Conservation (phyloP, 1,140 invertebrate species). For the Nylanderia fulva region DNA sequence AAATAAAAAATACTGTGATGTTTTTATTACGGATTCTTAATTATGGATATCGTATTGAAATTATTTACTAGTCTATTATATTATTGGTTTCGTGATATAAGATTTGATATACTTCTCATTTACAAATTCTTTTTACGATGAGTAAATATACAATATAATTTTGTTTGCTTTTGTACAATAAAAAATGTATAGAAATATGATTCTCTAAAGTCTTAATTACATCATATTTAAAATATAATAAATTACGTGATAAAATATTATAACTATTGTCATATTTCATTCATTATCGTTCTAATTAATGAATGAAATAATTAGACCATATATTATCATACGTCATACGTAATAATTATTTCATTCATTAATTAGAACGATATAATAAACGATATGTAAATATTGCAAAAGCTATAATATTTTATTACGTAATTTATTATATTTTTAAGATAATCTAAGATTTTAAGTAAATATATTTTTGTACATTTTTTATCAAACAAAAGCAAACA, state of each 20-base stretch:
- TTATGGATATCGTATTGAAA: too few relatives aligned
- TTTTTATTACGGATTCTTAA: too few relatives aligned
- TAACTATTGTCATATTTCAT: neutral
- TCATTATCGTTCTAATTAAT: neutral
- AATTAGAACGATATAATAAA: neutral
- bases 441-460: too few relatives aligned
- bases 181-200: neutral
- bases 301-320: neutral
- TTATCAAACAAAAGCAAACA: neutral
- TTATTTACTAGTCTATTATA: too few relatives aligned
- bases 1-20: too few relatives aligned
- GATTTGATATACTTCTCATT: slow-evolving; percentile 43
- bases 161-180: neutral
- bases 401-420: neutral
- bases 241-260: neutral
- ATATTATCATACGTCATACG: too few relatives aligned
- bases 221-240: neutral
- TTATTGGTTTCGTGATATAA: too few relatives aligned
- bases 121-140: neutral
- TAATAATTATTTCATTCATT: neutral
- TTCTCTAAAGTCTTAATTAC: neutral
- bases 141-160: neutral
- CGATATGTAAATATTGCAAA: neutral
- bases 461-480: neutral
- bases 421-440: neutral